Percentiles rank a stretch among this genome's conserved stretches.
Evolutionary conservation across 2,888 invertebrate species (phyloP).

Genomic region (Drosophila rellima): DNA sequence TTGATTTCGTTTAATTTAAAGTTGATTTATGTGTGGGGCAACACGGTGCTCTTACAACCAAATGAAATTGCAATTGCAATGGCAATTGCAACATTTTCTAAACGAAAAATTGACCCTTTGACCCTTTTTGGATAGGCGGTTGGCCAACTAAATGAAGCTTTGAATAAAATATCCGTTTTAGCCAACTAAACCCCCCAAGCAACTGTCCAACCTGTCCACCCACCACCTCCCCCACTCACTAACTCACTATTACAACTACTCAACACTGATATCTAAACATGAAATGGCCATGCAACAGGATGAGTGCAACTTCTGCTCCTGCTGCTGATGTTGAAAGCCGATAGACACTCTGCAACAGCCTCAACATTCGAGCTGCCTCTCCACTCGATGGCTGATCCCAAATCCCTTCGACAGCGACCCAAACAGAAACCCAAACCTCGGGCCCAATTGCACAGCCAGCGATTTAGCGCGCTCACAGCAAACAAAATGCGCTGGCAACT

Average conservation of each 20-base stretch:
- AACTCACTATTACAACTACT: not conserved
- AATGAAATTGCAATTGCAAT: slow-evolving; percentile 67
- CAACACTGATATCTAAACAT: slow-evolving; percentile 20
- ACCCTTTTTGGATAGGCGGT: slow-evolving; percentile 4
- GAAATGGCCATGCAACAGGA: slow-evolving; percentile 45
- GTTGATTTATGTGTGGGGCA: slow-evolving; percentile 71
- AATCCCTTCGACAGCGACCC: slow-evolving; percentile 18
- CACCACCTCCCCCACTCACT: not conserved
- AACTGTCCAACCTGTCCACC: not conserved
- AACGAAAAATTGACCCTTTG: slow-evolving; percentile 54
- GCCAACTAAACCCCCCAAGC: slow-evolving; percentile 33
- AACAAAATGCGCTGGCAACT: slow-evolving; percentile 20
- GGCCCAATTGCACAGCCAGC: slow-evolving; percentile 27
- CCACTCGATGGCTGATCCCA: slow-evolving; percentile 1
- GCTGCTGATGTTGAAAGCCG: slow-evolving; percentile 16
- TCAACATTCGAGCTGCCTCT: slow-evolving; percentile 2
- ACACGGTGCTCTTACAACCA: slow-evolving; percentile 11
- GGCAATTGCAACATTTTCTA: slow-evolving; percentile 66
- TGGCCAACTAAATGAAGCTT: slow-evolving; percentile 55
- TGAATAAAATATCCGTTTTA: slow-evolving; percentile 64
- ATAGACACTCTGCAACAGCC: slow-evolving; percentile 9
- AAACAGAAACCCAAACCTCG: not conserved
- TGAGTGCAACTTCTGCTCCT: slow-evolving; percentile 17
- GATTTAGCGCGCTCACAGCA: slow-evolving; percentile 14
- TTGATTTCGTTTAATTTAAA: slow-evolving; percentile 70